Base-by-base conservation (phyloP, 2,113 vertebrate species). In the Cyphomyrus plagiostoma region DNA sequence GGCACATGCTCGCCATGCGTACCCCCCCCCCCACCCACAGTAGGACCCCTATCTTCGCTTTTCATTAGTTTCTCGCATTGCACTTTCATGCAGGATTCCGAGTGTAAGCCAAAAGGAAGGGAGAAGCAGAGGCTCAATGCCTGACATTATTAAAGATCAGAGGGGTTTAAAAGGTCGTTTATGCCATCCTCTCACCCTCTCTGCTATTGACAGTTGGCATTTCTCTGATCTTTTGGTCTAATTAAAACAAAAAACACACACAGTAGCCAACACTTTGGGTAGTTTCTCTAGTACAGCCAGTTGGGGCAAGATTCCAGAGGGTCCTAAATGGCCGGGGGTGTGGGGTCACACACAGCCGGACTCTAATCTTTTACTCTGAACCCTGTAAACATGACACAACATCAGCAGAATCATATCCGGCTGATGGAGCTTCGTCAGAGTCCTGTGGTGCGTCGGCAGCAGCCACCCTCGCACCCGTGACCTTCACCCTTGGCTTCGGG, bases 171-270 rank as follows among this genome's bases (percentile, higher is more conserved):
- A 95, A 95, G 95, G 95, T 95, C 93, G 90, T 88, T 15, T 93
- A 93, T 94, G 94, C 95, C 94, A 94, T 94, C 94, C 94, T 93
- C 93, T 94, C 93, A 93, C 93, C 92, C 93, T 94, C 93, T 8
- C 93, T 82, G 89, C 93, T 94, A 93, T 94, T 95, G 95, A 95
- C 95, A 95, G 94, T 95, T 95, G 95, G 94, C 94, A 95, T 95
- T 95, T 95, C 94, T 95, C 93, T 95, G 94, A 95, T 95, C 95
- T 95, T 95, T 95, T 93, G 92, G 93, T 94, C 94, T 95, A 95
- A 95, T 95, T 95, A 95, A 95, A 95, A 94, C 93, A 93, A 94
- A 92, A 91, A 94, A 80, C 30, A 80, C 74, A 42, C 74, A 80
- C 74, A 93, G 93, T 95, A 95, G 93, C 93, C 92, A 92, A 89